Conservation (phyloP, 2,888 invertebrate genomes). For the Dysmachus trigonus region DNA sequence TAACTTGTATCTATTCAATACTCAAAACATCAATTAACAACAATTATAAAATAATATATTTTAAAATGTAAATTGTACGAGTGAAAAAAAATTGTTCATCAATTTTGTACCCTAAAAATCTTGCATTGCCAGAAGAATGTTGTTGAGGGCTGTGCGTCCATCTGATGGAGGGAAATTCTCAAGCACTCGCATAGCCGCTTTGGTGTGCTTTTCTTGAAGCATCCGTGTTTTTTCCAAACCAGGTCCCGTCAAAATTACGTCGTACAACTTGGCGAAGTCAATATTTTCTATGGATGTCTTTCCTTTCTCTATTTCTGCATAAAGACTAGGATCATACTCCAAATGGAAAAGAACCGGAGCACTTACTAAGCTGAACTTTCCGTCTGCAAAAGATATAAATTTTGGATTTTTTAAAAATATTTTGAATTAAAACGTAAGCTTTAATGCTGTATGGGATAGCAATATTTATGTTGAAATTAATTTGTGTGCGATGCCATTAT, state of each 20-base stretch:
- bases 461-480: too few species aligned
- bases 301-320: slow-evolving; percentile 65
- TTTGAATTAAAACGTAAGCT: too few species aligned
- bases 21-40: not conserved
- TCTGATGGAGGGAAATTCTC: slow-evolving; percentile 81
- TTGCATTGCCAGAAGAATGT: slow-evolving; percentile 88
- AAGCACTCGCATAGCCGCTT: slow-evolving; percentile 78
- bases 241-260: slow-evolving; percentile 72
- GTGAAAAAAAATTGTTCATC: not conserved
- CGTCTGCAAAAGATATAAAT: slow-evolving; percentile 51
- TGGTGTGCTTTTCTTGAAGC: slow-evolving; percentile 78
- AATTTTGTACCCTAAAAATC: slow-evolving; percentile 63
- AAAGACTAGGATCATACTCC: slow-evolving; percentile 75
- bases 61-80: not conserved
- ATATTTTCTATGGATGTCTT: slow-evolving; percentile 62
- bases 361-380: slow-evolving; percentile 70
- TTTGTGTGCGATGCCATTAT: too few species aligned
- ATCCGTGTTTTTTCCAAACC: slow-evolving; percentile 79
- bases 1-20: not conserved
- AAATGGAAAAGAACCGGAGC: slow-evolving; percentile 87
- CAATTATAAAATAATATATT: not conserved
- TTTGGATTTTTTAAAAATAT: not conserved
- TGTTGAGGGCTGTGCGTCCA: slow-evolving; percentile 83
- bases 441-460: too few species aligned
- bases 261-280: slow-evolving; percentile 66